Percentiles rank a stretch among this genome's conserved stretches.
phyloP scores from a whole-genome alignment of 2,888 invertebrate species.

The Polyommatus iphigenia region DNA sequence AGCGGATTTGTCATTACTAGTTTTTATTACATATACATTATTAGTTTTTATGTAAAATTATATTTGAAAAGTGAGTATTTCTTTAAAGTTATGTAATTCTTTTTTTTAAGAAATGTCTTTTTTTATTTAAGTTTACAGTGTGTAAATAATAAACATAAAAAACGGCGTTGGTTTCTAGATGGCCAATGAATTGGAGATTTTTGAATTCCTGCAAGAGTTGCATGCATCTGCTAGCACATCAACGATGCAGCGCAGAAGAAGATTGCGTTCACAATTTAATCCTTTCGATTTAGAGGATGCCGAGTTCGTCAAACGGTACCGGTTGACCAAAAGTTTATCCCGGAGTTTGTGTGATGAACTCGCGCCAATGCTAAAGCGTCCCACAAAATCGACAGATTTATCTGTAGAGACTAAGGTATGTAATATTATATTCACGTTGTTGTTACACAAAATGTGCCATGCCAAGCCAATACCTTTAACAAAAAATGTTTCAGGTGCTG shows the following conservation, averaged over 20 bases:
- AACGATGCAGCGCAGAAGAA: not conserved
- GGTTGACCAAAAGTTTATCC: not conserved
- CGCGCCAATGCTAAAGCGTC: not conserved
- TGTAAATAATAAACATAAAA: too few species aligned
- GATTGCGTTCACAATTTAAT: not conserved
- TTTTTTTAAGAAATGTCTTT: too few species aligned
- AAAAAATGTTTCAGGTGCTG: too few species aligned
- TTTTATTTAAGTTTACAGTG: too few species aligned
- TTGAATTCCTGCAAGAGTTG: not conserved
- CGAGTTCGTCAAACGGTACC: not conserved
- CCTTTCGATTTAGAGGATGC: not conserved
- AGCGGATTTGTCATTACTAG: not conserved
- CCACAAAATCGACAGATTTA: not conserved
- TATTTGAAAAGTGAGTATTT: constrained; percentile 8
- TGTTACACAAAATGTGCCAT: not conserved
- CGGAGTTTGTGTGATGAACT: not conserved
- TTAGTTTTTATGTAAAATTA: constrained; percentile 8
- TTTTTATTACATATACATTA: too few species aligned
- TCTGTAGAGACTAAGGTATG: not conserved
- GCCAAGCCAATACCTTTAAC: too few species aligned
- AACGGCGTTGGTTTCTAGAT: not conserved
- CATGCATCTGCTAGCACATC: not conserved
- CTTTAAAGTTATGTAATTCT: not conserved
- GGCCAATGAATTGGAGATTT: constrained; percentile 1
- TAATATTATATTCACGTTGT: not conserved